These are phyloP conservation scores for Corella eumyota DNA, from an alignment of 23 tunicate genomes.

Conservation along the genomic window DNA sequence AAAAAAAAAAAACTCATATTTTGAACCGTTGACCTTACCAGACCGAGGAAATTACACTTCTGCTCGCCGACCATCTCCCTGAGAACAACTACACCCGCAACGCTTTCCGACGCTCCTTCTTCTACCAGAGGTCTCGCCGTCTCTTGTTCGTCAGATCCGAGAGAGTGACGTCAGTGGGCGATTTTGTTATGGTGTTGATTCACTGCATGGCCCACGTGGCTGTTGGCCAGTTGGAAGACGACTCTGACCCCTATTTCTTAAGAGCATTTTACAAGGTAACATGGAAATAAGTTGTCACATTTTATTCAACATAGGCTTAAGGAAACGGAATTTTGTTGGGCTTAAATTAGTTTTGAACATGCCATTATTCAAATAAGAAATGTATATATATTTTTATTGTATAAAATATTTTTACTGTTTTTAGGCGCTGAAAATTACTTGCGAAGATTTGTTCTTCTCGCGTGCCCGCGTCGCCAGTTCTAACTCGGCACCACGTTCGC, in stretches of 20 bases:
- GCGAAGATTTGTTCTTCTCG: conserved; percentile 90
- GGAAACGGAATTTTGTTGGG: background rate
- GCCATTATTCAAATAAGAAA: background rate
- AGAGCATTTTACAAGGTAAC: conserved; percentile 87
- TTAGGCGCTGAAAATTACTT: conserved; percentile 76
- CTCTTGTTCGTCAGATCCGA: conserved; percentile 58
- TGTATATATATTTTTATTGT: no score
- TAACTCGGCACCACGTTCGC: background rate
- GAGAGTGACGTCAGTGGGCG: conserved; percentile 69
- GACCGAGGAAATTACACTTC: conserved; percentile 40
- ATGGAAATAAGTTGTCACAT: background rate
- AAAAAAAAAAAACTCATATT: background rate
- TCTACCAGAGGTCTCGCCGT: conserved; percentile 50
- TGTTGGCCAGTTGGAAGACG: conserved; percentile 80
- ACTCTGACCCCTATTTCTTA: conserved; percentile 82
- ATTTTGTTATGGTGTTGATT: conserved; percentile 78
- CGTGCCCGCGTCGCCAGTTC: conserved; percentile 48
- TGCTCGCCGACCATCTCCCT: conserved; percentile 61
- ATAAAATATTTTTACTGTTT: no score
- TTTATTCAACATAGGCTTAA: background rate
- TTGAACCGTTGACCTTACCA: background rate
- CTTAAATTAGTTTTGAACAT: background rate
- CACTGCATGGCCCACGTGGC: conserved; percentile 87
- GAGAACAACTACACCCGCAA: conserved; percentile 69
- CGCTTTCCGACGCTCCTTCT: conserved; percentile 91